phyloP scores from a whole-genome alignment of 2,888 invertebrate genomes.

The Patella ulyssiponensis region DNA sequence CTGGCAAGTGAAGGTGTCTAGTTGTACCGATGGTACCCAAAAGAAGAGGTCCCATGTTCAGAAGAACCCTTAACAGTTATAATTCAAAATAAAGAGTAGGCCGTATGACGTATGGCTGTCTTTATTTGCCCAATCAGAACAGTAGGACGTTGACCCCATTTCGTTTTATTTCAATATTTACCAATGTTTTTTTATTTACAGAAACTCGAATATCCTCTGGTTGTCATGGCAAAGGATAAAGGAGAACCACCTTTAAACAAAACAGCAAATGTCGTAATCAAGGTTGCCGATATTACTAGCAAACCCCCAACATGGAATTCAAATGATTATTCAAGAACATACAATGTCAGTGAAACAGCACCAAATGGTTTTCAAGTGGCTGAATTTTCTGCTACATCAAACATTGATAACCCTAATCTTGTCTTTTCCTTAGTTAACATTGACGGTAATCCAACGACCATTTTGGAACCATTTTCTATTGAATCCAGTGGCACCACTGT shows the following conservation, averaged over 20 bases:
- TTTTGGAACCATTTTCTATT: conserved; percentile 46
- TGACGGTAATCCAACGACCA: conserved; percentile 42
- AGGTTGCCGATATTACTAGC: conserved; percentile 82
- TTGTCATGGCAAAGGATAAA: conserved; percentile 98
- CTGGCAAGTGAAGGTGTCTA: too few relatives aligned
- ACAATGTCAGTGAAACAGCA: conserved; percentile 98
- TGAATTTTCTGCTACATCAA: conserved; percentile 54
- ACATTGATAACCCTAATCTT: conserved; percentile 41
- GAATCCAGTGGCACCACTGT: conserved; percentile 44
- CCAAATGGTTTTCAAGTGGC: conserved; percentile 83
- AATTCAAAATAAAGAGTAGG: too few relatives aligned
- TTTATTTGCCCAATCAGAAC: too few relatives aligned
- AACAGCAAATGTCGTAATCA: conserved; percentile 97
- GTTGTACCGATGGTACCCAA: too few relatives aligned
- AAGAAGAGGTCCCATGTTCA: too few relatives aligned
- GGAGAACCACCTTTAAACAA: conserved; percentile 91
- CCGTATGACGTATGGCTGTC: too few relatives aligned
- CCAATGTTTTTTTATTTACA: neutral
- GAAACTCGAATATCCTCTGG: conserved; percentile 74
- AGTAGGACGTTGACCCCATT: too few relatives aligned
- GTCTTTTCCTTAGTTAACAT: conserved; percentile 49
- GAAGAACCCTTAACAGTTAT: too few relatives aligned
- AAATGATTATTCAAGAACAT: conserved; percentile 43
- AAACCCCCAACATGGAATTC: conserved; percentile 55
- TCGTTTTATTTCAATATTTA: too few relatives aligned